Base-by-base conservation (phyloP, 2,797 vertebrate species). In the Leptodactylus fallax region DNA sequence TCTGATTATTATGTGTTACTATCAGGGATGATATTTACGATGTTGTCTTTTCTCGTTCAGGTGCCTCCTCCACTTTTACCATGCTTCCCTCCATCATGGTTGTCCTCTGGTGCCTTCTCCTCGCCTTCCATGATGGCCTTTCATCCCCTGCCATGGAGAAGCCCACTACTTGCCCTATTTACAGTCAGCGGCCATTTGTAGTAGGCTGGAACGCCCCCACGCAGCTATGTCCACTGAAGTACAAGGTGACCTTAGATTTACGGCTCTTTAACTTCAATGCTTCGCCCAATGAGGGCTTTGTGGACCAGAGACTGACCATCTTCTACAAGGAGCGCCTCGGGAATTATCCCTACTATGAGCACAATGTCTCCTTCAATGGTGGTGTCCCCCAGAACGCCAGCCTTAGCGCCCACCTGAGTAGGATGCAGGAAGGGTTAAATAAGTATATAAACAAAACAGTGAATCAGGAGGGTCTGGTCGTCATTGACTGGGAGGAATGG, bases 401-500 rank as follows among this genome's bases (percentile, higher is more conserved):
- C 91, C 93, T 98, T 45, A 81, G 90, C 0, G 91, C 93, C 8
- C 98, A 99, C 91, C 93, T 96, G 7, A 88, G 92, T 0, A 94
- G 91, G 81, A 95, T 99, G 88, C 92, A 88, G 0, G 91, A 90
- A 0, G 91, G 91, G 0, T 95, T 99, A 16, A 0, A 79, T 0
- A 96, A 94, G 90, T 99, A 99, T 89, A 98, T 99, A 6, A 74
- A 60, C 94, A 92, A 5, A 95, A 61, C 96, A 0, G 27, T 85
- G 0, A 85, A 90, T 6, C 95, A 93, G 2, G 94, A 92, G 13
- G 97, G 98, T 0, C 94, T 99, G 90, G 97, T 98, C 0, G 94
- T 99, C 85, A 99, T 99, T 0, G 98, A 99, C 94, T 99, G 98
- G 98, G 98, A 99, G 88, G 97, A 99, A 87, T 99, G 98, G 98